Conservation (phyloP, 2,888 invertebrate species). For the Chaitophorus viminalis region DNA sequence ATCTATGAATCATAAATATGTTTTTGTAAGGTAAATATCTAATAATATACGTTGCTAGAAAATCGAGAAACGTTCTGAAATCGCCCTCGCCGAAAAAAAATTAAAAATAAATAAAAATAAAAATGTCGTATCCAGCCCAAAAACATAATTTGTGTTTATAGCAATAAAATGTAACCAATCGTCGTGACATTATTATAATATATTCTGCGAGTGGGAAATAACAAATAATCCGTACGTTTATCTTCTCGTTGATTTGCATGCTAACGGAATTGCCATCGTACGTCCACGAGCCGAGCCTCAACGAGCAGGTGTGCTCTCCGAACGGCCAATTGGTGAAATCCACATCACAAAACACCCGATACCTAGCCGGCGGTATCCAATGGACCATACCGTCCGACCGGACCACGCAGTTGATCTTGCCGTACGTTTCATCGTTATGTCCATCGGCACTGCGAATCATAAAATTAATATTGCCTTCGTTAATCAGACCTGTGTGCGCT, state of each 20-base stretch:
- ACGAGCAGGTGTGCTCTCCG: conserved; percentile 75
- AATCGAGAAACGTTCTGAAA: no score
- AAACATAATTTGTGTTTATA: no score
- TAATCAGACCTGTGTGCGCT: background rate
- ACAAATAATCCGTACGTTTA: conserved; percentile 42
- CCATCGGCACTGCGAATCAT: conserved; percentile 71
- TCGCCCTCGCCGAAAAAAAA: no score
- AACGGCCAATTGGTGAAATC: conserved; percentile 80
- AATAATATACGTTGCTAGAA: no score
- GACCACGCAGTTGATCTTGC: conserved; percentile 71
- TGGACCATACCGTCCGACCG: conserved; percentile 70
- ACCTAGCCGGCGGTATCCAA: conserved; percentile 78
- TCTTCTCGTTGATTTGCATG: conserved; percentile 65
- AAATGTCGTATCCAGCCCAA: no score
- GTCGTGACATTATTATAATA: no score
- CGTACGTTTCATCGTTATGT: conserved; percentile 72
- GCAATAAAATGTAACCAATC: no score
- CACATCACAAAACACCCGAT: conserved; percentile 74
- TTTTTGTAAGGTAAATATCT: no score
- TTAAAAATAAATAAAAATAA: no score
- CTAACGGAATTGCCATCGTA: conserved; percentile 73
- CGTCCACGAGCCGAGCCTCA: conserved; percentile 81
- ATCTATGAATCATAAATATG: no score
- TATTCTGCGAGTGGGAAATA: background rate
- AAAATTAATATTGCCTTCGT: background rate